Base-by-base conservation (phyloP, 1,140 invertebrate genomes). In the Portunus trituberculatus region DNA sequence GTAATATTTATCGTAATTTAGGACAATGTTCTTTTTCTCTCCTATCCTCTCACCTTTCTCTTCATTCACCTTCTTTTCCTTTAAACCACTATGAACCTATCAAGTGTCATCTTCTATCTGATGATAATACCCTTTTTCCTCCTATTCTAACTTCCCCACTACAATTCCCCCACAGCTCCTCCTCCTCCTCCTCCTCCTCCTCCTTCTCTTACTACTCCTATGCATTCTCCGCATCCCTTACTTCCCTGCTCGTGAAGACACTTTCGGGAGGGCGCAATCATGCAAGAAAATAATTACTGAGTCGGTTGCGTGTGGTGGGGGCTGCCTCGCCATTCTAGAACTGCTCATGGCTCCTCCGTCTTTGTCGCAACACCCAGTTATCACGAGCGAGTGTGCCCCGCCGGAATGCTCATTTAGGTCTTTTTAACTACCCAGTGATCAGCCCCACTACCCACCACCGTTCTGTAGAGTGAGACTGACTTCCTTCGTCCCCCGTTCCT, bases 231-330 rank as follows among this genome's bases (percentile, higher is more conserved):
- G 12, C 31, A 28, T n/a, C 76, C 32, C 32, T 84, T 82, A 12
- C 28, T 25, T 76, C 0, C 4, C 39, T 12, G 28, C 92, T 52
- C 32, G 31, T 39, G 29, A 92, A 92, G 91, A 83, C 91, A 39
- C 76, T 82, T 59, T 76, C n/a, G 91, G 52, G 8, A 14, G 28
- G 45, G 32, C 31, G 32, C 82, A 93, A 52, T 93, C 92, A 86
- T 93, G 91, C 91, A 92, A 92, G 32, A 39, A 83, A 92, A 92
- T 92, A 92, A 92, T 92, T 92, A 92, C 31, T 25, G 29, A 10
- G 91, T 32, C 16, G 4, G 39, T 92, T 92, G 76, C 91, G 91
- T 92, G 91, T 76, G 67, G 67, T 76, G 67, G n/a, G 67, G 67
- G 25, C 67, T 7, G 67, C 12, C 67, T 82, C 28, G 25, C 45